Percentiles rank a stretch among this genome's conserved stretches.
phyloP scores from a whole-genome alignment of 2,797 vertebrate species.

The Percopsis omiscomaycus region DNA sequence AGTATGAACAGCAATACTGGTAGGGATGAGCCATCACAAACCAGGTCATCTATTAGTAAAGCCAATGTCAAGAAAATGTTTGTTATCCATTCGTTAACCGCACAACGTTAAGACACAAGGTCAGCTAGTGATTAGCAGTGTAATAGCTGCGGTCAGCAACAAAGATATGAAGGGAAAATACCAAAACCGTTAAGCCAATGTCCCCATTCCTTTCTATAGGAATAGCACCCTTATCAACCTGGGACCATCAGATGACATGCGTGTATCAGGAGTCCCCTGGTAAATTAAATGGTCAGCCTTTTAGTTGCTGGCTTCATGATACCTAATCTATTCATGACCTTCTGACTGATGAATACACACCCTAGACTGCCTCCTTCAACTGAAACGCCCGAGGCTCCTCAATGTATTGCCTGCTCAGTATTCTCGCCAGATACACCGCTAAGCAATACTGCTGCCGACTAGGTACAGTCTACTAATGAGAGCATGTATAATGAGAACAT shows the following conservation, averaged over 20 bases:
- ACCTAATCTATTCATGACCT: constrained; percentile 45
- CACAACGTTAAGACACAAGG: too few species aligned
- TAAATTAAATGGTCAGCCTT: constrained; percentile 40
- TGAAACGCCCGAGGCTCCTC: constrained; percentile 17
- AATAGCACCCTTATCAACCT: constrained; percentile 1
- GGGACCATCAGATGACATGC: constrained; percentile 24
- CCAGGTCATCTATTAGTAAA: too few species aligned
- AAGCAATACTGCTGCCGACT: constrained; percentile 1
- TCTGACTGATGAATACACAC: constrained; percentile 39
- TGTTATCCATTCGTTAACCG: too few species aligned
- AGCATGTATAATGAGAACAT: constrained; percentile 3
- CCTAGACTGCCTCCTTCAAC: constrained; percentile 28
- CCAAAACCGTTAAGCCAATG: constrained; percentile 2
- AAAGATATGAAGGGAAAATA: background rate
- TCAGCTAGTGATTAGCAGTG: background rate
- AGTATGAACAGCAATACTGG: too few species aligned
- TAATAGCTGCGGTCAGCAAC: background rate
- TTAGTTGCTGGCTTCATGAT: constrained; percentile 35
- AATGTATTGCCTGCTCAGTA: constrained; percentile 32
- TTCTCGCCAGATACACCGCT: constrained; percentile 14
- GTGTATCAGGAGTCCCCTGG: constrained; percentile 31
- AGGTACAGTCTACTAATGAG: constrained; percentile 1
- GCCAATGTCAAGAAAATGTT: too few species aligned
- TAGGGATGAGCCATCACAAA: too few species aligned
- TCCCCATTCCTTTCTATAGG: background rate